Conservation (phyloP, 2,888 invertebrate species). For the Osedax fenrisi region DNA sequence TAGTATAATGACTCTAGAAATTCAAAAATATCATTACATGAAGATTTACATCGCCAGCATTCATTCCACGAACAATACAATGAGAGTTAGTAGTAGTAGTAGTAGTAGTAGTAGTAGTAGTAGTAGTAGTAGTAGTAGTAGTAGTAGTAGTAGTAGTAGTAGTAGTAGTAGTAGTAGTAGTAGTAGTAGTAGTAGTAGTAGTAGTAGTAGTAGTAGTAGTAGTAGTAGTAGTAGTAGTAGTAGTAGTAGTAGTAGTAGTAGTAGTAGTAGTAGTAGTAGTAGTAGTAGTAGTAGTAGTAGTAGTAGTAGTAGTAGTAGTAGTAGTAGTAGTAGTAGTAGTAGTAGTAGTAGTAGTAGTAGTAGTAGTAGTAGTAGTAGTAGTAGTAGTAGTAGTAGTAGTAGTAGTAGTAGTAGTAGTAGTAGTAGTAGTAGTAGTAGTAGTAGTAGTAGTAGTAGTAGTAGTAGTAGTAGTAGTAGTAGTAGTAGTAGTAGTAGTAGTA, state of each 20-base stretch:
- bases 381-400: constrained; percentile 17
- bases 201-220: constrained; percentile 10
- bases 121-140: constrained; percentile 7
- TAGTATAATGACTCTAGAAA: too few relatives aligned
- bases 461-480: constrained; percentile 18
- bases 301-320: background rate
- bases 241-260: background rate
- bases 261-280: background rate
- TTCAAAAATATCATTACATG: too few relatives aligned
- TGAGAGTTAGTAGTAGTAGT: background rate
- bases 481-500: too few relatives aligned
- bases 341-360: background rate
- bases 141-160: background rate
- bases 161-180: constrained; percentile 10
- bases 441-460: constrained; percentile 13
- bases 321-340: constrained; percentile 2
- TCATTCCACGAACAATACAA: too few relatives aligned
- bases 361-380: constrained; percentile 15
- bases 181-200: constrained; percentile 10
- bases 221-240: constrained; percentile 7
- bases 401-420: constrained; percentile 21
- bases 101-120: background rate
- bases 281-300: background rate
- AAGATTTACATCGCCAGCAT: too few relatives aligned
- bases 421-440: constrained; percentile 22